phyloP scores from a whole-genome alignment of 2,797 vertebrate genomes.

The Microhierax caerulescens region DNA sequence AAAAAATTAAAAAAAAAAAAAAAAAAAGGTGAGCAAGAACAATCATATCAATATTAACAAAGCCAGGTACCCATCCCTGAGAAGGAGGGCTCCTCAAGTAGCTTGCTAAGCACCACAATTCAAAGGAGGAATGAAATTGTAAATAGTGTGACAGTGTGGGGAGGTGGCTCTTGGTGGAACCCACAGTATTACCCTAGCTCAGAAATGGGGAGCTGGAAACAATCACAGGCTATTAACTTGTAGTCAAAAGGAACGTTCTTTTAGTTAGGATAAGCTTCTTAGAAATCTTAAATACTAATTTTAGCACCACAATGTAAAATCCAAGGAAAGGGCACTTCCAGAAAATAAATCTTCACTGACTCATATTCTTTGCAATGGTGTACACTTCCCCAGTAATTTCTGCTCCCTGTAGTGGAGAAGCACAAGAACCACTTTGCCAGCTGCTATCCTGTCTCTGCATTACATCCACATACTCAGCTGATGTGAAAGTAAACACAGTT shows the following conservation, averaged over 20 bases:
- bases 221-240: background rate
- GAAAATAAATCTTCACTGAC: background rate
- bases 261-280: background rate
- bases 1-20: background rate
- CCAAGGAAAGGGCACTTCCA: background rate
- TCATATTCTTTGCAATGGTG: background rate
- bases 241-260: background rate
- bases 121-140: background rate
- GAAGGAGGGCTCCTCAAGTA: background rate
- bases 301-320: background rate
- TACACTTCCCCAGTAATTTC: background rate
- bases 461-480: background rate
- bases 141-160: fast-evolving
- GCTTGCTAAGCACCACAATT: background rate
- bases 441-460: background rate
- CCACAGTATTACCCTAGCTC: background rate
- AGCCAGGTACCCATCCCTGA: background rate
- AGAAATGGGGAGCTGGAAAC: background rate
- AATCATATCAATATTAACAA: background rate
- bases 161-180: background rate
- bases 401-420: background rate
- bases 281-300: background rate
- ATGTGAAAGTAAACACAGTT: background rate
- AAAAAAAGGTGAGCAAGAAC: background rate
- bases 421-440: background rate